Base-by-base conservation (phyloP, 2,113 vertebrate species). In the Bubo blakistoni region DNA sequence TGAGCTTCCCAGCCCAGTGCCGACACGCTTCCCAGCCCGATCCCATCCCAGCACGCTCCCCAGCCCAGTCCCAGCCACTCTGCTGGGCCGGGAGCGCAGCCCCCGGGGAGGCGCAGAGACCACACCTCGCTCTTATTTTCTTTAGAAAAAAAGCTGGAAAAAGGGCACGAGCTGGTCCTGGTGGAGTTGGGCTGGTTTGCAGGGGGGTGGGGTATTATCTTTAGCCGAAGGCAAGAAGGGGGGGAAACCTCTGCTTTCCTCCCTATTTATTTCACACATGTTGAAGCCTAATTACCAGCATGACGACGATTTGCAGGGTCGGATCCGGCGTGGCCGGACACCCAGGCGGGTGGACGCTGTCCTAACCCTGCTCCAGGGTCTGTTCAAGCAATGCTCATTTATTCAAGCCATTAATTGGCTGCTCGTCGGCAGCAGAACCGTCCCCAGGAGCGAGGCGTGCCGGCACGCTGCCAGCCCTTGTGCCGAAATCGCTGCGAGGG, bases 321-420 rank as follows among this genome's bases (percentile, higher is more conserved):
- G 25, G 19, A 40, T 26, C 52, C 42, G 2, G 63, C 42, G 15
- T 0, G 3, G 42, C 19, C 5, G 14, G 29, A 34, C 52, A 32
- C 20, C 51, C 32, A 1, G 52, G 40, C 2, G 21, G 16, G n/a
- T 21, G 11, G 11, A 34, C 18, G 1, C 36, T 9, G 24, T 29
- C 81, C 42, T 19, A 26, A 38, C 21, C 34, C n/a, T 21, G 3
- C 36, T 27, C 36, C 12, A 5, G 36, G 44, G 36, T 11, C 24
- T 17, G 44, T 11, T 29, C 2, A 44, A 59, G 54, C 29, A 8
- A 21, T 9, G 12, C 29, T 51, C 44, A 9, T 21, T 21, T 29
- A 11, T 42, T 19, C 25, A 9, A 38, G 19, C 24, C 11, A 3
- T 40, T 71, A n/a, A 83, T 51, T 47, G 46, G 46, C 46, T 20